Conservation (phyloP, 2,888 invertebrate genomes). For the Hypercompe scribonia region DNA sequence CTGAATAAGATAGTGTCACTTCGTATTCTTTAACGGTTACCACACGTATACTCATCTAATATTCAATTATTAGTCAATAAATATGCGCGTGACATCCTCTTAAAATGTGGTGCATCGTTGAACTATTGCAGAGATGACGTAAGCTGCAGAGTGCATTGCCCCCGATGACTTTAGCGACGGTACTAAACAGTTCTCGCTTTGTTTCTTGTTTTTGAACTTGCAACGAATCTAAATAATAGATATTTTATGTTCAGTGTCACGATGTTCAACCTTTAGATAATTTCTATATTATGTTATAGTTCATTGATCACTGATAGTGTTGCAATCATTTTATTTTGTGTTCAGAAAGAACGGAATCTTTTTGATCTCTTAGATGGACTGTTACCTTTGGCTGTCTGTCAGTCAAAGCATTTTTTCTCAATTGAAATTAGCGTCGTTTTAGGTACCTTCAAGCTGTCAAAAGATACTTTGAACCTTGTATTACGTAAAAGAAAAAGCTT, state of each 20-base stretch:
- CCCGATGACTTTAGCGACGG: conserved; percentile 27
- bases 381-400: not conserved
- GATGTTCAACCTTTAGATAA: conserved; percentile 4
- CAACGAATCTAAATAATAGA: conserved; percentile 7
- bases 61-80: not conserved
- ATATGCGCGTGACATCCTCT: conserved; percentile 3
- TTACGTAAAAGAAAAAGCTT: not conserved
- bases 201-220: conserved; percentile 8
- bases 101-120: conserved; percentile 24
- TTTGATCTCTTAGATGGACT: not conserved
- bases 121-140: conserved; percentile 38
- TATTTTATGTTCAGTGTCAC: not conserved
- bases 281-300: not conserved
- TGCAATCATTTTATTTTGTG: not conserved
- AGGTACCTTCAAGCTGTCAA: not conserved
- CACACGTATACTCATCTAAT: not conserved
- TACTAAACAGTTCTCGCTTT: conserved; percentile 5
- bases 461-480: not conserved
- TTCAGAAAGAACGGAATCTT: not conserved
- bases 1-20: too few species aligned
- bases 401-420: not conserved
- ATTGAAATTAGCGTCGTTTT: not conserved
- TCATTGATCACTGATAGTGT: not conserved
- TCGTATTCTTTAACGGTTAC: too few species aligned
- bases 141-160: conserved; percentile 35